Base-by-base conservation (phyloP, 2,113 vertebrate species). In the Haemorhous mexicanus region DNA sequence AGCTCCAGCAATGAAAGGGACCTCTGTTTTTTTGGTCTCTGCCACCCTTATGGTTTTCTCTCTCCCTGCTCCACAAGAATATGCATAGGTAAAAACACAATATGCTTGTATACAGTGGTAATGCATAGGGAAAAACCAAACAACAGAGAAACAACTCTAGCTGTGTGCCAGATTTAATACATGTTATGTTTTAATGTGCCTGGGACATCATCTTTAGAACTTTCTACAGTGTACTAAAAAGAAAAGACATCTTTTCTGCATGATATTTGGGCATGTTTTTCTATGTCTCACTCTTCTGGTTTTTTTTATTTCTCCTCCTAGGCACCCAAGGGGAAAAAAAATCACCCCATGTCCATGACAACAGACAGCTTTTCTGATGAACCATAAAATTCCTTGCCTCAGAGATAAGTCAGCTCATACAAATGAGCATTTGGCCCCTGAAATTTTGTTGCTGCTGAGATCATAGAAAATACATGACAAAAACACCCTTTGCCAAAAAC, bases 241-340 rank as follows among this genome's bases (percentile, higher is more conserved):
- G 49, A 81, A 85, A 79, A 90, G 3, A 1, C 27, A 86, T 91
- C 33, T 87, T 89, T 84, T 94, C 68, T 27, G 15, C 46, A 66
- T 88, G 84, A 80, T 97, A 93, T 95, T 92, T 95, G 67, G 16
- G 39, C 78, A 82, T 10, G 5, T 67, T 97, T 97, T 97, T 91
- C 91, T 96, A 78, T 95, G 96, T 97, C 85, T 95, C 83, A 92
- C 61, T 87, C 68, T 1, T 1, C 43, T 28, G 6, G 39, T 7
- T 7, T 52, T 76, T 91, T 94, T 88, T 4, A 14, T 47, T 97
- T 97, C 14, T 90, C 43, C 39, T 84, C 26, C 30, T 35, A n/a
- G 78, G 33, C 39, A 72, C 13, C 68, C 94, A 77, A 93, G 95
- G 87, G 63, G 33, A 81, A 96, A 97, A 97, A 94, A 84, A 44